These are phyloP conservation scores for Crypturellus tataupa DNA, from an alignment of 2,797 vertebrate species.

Conservation along the genomic window DNA sequence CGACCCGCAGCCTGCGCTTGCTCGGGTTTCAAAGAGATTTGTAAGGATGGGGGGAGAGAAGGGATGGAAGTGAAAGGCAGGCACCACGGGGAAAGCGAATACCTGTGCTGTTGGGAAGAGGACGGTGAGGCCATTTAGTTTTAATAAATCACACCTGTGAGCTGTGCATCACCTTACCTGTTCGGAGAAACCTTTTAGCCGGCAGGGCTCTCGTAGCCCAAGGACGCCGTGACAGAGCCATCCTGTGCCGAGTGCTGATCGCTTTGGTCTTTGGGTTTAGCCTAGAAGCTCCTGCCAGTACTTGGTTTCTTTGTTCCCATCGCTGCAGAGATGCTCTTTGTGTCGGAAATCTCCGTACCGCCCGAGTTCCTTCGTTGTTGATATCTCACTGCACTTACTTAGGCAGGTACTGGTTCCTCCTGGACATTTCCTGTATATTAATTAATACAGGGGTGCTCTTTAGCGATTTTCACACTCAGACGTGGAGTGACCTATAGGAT, in stretches of 20 bases:
- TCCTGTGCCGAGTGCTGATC: neutral
- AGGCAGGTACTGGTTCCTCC: neutral
- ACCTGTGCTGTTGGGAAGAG: neutral
- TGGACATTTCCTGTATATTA: neutral
- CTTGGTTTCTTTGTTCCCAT: neutral
- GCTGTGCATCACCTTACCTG: neutral
- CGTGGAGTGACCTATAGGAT: neutral
- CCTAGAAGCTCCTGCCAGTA: neutral
- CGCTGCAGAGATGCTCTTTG: neutral
- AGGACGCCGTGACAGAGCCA: fast-evolving
- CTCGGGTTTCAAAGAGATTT: neutral
- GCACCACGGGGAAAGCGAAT: neutral
- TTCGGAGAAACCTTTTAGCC: no score
- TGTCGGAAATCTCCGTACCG: neutral
- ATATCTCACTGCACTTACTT: neutral
- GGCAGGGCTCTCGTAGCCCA: fast-evolving
- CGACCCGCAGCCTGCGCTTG: neutral
- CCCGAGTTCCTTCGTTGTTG: neutral
- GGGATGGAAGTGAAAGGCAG: neutral
- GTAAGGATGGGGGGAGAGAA: neutral
- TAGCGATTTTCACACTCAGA: neutral
- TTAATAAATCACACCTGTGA: neutral
- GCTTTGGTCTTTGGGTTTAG: no score
- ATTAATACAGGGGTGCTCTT: neutral
- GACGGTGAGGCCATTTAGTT: fast-evolving